A percentile compares a stretch with the other conserved stretches of the same genome.
These are phyloP conservation scores for Helicoverpa assulta DNA, from an alignment of 2,888 invertebrate species.

Conservation along the genomic window DNA sequence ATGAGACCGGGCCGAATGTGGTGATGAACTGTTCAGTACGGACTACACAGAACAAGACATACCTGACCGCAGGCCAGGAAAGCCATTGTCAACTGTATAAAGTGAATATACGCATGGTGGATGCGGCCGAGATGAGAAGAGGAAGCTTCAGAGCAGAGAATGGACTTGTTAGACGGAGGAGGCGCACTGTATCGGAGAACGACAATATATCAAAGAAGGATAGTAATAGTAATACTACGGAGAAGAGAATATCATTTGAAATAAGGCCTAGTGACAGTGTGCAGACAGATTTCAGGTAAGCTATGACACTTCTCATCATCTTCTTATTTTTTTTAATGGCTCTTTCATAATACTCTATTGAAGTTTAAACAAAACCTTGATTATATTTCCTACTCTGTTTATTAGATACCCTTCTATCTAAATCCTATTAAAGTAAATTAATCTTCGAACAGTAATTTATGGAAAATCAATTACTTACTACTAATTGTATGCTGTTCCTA, in stretches of 20 bases:
- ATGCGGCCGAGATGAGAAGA: slow-evolving; percentile 90
- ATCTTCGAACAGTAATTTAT: too few species aligned
- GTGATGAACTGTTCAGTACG: slow-evolving; percentile 97
- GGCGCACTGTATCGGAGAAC: slow-evolving; percentile 89
- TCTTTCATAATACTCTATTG: not conserved
- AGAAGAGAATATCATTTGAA: slow-evolving; percentile 93
- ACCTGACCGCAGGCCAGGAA: slow-evolving; percentile 97
- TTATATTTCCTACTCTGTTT: not conserved
- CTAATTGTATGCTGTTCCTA: too few species aligned
- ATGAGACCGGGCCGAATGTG: slow-evolving; percentile 96
- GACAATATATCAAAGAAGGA: slow-evolving; percentile 86
- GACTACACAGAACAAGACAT: slow-evolving; percentile 93
- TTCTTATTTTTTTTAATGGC: too few species aligned
- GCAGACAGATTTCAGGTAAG: slow-evolving; percentile 95
- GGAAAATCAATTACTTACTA: too few species aligned
- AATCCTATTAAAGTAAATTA: too few species aligned
- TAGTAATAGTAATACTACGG: slow-evolving; percentile 82
- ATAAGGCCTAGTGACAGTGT: slow-evolving; percentile 95
- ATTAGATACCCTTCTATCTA: too few species aligned
- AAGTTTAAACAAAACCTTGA: not conserved
- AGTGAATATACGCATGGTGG: slow-evolving; percentile 91
- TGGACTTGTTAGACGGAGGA: slow-evolving; percentile 82
- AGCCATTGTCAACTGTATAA: slow-evolving; percentile 96
- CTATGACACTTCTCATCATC: not conserved
- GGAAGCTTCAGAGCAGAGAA: slow-evolving; percentile 89